These are phyloP conservation scores for Sclerurus mexicanus DNA, from an alignment of 2,113 vertebrate species.

Conservation along the genomic window DNA sequence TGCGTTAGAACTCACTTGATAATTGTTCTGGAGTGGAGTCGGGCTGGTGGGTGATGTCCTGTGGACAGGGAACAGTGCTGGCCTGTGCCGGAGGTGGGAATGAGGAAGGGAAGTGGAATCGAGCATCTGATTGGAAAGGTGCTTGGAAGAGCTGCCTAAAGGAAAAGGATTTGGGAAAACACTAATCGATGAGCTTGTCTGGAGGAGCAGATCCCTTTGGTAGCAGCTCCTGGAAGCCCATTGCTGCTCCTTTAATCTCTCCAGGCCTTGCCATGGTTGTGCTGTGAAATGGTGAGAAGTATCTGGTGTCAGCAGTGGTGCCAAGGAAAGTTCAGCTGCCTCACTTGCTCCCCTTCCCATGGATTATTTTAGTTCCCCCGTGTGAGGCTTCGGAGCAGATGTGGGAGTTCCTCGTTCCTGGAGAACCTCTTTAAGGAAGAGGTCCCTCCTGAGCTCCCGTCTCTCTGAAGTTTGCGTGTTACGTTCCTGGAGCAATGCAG, in stretches of 20 bases:
- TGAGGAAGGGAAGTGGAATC: background rate
- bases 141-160: background rate
- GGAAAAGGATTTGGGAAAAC: background rate
- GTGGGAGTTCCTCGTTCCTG: background rate
- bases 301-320: background rate
- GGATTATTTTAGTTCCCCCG: background rate
- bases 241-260: background rate
- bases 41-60: background rate
- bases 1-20: background rate
- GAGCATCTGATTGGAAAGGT: background rate
- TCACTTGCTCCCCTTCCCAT: background rate
- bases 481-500: background rate
- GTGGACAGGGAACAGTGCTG: rapidly evolving
- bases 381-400: background rate
- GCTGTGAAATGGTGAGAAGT: background rate
- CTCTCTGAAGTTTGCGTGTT: background rate
- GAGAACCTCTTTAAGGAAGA: background rate
- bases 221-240: background rate
- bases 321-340: background rate
- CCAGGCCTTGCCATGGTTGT: background rate
- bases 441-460: background rate
- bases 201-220: background rate
- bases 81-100: background rate
- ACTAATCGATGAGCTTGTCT: background rate
- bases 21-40: background rate